A percentile compares a stretch with the other conserved stretches of the same genome.
Conservation (phyloP, 2,113 vertebrate species). For the Dasypus novemcinctus region DNA sequence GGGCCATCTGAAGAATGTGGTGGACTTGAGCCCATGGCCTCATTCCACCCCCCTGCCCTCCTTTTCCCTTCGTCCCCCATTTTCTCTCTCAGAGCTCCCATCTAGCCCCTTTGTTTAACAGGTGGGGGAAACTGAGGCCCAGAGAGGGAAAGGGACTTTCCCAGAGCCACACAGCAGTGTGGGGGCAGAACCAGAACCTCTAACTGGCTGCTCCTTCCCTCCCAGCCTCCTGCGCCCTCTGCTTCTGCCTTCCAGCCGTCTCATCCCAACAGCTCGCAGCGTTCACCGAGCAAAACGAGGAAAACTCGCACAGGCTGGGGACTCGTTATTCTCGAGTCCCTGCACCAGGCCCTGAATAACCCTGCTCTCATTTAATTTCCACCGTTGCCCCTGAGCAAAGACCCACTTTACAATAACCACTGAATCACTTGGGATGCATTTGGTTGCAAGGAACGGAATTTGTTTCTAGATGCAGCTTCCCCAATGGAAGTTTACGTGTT, state of each 20-base stretch:
- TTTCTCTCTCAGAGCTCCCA: not conserved
- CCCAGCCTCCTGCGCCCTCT: not conserved
- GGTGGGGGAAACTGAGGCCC: too few species aligned
- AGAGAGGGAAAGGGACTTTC: too few species aligned
- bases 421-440: not conserved
- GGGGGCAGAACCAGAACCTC: not conserved
- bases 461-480: too few species aligned
- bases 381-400: not conserved
- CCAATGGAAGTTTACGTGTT: not conserved
- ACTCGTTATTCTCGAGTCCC: not conserved
- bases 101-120: not conserved
- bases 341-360: not conserved
- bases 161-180: not conserved
- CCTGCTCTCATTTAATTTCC: too few species aligned
- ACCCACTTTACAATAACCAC: not conserved
- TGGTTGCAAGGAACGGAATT: not conserved
- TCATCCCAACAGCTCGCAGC: not conserved
- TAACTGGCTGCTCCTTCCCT: not conserved
- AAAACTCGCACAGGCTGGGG: too few species aligned
- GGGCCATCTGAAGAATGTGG: not conserved
- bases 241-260: not conserved
- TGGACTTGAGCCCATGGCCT: not conserved
- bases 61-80: not conserved
- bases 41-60: too few species aligned
- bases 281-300: accelerated